Evolutionary conservation across 2,113 vertebrate species (phyloP), one percentile per base, ranked within the genome.

Genomic region (Xenopus laevis): DNA sequence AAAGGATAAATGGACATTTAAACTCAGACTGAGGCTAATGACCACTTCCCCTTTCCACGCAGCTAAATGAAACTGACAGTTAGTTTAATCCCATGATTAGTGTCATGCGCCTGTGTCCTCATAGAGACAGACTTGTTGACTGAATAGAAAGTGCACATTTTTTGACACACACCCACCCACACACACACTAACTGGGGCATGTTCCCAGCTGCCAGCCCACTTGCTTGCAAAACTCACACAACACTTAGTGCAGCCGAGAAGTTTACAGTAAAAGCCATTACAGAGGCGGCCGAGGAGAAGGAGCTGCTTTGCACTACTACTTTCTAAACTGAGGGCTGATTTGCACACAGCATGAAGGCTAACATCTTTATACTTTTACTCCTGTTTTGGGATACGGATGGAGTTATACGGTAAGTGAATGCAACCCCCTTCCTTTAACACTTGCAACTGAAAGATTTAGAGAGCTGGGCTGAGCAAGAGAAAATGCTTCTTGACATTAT

Each of bases 331-430:
- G 11, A 50, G 47, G 3, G 10, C 47, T 50, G 12, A 10, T 40
- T 40, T 12, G 47, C 18, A 15, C 8, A 4, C 12, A 30, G 10
- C 17, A 78, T 78, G 76, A 66, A 55, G 58, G 9, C 33, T 27
- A n/a, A 58, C 8, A 47, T 5, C 8, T 8, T 55, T 5, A 10
- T 52, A 4, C 4, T 62, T 1, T n/a, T 63, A 7, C 13, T 72
- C 13, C 46, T 62, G 7, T 2, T 13, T 21, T 55, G 65, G 57
- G 17, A 21, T 45, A 62, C 64, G 13, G 50, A 72, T 4, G 76
- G 63, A 1, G 4, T 78, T 46, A 55, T 78, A 21, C 55, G 70
- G 76, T 78, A 55, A 78, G 76, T 27, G 55, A 27, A 4, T 27
- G 23, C 4, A 7, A 20, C 12, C 20, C 7, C 23, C 30, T 30